Evolutionary conservation across 2,797 vertebrate genomes (phyloP).

Genomic region (Peromyscus aztecus): DNA sequence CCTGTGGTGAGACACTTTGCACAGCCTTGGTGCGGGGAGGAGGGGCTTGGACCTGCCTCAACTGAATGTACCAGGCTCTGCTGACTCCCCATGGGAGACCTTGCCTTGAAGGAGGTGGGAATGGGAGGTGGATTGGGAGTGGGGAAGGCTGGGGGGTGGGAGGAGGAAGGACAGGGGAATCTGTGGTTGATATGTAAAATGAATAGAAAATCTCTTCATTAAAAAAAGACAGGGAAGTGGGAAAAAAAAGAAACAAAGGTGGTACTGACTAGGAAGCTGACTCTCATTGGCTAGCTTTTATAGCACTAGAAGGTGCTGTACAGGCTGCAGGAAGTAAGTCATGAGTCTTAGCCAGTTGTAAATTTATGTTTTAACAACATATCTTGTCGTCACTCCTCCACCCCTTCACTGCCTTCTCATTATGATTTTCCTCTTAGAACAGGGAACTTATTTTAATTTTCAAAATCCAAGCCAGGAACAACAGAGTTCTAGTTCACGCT

Average conservation of each 20-base stretch:
- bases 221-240: no score
- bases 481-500: background rate
- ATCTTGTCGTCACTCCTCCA: background rate
- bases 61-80: no score
- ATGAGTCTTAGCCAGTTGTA: background rate
- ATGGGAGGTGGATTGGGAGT: no score
- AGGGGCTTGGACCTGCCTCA: no score
- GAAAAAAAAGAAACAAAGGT: background rate
- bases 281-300: background rate
- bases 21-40: no score
- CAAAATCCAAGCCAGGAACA: background rate
- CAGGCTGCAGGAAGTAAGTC: background rate
- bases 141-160: no score
- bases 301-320: background rate
- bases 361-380: background rate
- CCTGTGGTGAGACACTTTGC: no score
- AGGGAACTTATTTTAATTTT: background rate
- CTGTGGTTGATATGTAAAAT: no score
- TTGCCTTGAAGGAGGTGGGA: no score
- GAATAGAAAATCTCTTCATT: no score
- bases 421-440: background rate
- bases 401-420: background rate
- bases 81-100: no score
- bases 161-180: no score
- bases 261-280: background rate